Evolutionary conservation across 2,888 invertebrate species (phyloP), one percentile per base, ranked within the genome.

Genomic region (Drosophila greeni): DNA sequence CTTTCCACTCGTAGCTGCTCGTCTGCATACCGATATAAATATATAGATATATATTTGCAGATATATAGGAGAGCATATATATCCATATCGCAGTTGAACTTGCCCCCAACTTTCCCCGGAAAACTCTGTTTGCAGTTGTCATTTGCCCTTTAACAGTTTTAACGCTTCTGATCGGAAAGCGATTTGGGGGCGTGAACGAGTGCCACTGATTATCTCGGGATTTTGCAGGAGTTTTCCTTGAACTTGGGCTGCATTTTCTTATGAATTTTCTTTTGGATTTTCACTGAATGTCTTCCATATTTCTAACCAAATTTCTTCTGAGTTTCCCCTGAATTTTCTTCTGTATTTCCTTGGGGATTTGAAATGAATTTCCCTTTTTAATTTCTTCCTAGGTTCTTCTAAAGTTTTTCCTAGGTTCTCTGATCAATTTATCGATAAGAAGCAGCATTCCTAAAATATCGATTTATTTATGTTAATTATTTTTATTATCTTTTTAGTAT

Each of bases 81-180:
- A 24, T 24, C 59, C 78, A 65, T 69, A 73, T 65, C 59, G 52
- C 40, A 33, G 57, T 48, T 36, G 52, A 42, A 39, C 24, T 64
- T 72, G n/a, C 47, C 39, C 55, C 36, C 18, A 72, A 76, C 70
- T 72, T 68, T 67, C 49, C n/a, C 43, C 24, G 55, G 53, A 59
- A 48, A 59, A 48, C 62, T 71, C 60, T 43, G 52, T 66, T 74
- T 72, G 60, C 72, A 66, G 64, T 75, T 64, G 65, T 56, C 66
- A 78, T 73, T 76, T 75, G 79, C 69, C 70, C 75, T 72, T 72
- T 66, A 49, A 62, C 54, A 68, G 73, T 75, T 70, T 37, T 61
- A 62, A 51, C 43, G 47, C 43, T 45, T 47, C 56, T 24, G 67
- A 77, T 70, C 73, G 70, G 59, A 77, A 65, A 68, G 49, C 68